Conservation (phyloP, 2,888 invertebrate genomes). For the Tanytarsus gracilentus region DNA sequence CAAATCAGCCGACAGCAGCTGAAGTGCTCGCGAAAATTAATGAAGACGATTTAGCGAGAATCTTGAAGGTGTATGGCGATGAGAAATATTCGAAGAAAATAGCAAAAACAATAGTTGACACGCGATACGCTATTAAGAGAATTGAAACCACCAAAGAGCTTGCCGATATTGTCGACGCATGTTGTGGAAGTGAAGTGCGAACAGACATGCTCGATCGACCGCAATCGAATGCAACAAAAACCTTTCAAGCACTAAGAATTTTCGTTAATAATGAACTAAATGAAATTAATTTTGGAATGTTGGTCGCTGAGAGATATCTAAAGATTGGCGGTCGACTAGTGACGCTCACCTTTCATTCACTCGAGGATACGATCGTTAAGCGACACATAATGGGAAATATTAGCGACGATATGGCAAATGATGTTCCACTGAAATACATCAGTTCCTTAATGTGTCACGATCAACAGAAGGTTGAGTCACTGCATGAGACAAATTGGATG, state of each 20-base stretch:
- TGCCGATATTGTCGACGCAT: conserved; percentile 60
- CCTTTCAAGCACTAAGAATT: conserved; percentile 86
- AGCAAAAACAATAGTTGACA: conserved; percentile 77
- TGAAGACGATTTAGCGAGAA: conserved; percentile 67
- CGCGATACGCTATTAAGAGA: conserved; percentile 63
- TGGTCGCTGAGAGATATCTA: conserved; percentile 65
- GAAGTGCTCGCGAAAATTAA: conserved; percentile 74
- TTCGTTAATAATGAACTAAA: conserved; percentile 95
- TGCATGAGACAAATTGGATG: conserved; percentile 63
- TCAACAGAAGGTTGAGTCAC: conserved; percentile 50
- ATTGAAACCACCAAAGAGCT: conserved; percentile 77
- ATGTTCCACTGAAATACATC: conserved; percentile 60
- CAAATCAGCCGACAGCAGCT: conserved; percentile 70
- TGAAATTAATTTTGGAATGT: conserved; percentile 81
- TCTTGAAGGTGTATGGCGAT: conserved; percentile 87
- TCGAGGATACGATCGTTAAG: conserved; percentile 90
- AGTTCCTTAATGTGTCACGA: conserved; percentile 54
- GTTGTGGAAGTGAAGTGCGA: conserved; percentile 49
- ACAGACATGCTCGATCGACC: conserved; percentile 66
- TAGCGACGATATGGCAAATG: conserved; percentile 60
- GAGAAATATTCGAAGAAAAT: conserved; percentile 80
- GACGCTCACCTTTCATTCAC: conserved; percentile 81
- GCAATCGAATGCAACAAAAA: conserved; percentile 79
- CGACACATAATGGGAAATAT: conserved; percentile 73
- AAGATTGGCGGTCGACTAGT: conserved; percentile 70